Evolutionary conservation across 2,797 vertebrate genomes (phyloP), one percentile per base, ranked within the genome.

Genomic region (Todus mexicanus): DNA sequence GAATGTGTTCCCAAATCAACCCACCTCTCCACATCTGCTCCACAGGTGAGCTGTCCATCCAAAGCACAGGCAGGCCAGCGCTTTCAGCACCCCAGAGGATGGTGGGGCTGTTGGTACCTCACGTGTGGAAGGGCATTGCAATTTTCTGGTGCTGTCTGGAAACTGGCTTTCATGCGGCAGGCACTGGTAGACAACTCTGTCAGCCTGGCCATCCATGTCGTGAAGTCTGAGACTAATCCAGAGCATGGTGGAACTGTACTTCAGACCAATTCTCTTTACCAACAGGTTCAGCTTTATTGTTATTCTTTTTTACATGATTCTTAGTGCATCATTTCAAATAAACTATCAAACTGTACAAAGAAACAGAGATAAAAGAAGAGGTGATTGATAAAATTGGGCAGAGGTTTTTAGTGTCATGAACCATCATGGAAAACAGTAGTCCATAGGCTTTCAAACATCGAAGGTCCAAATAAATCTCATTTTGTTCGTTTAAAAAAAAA

Each of bases 281-380:
- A 96, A 96, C 95, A 96, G 96, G 69, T 96, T 94, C 90, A 80
- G 82, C 91, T 96, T 97, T 95, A 96, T 96, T 96, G 87, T 96
- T 95, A 95, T 61, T 93, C 69, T 54, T 71, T 53, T 50, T 54
- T 90, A 97, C 97, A 97, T 71, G 94, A 89, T 77, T 95, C 91
- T 95, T 96, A 97, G 96, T 96, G 95, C 95, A 94, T 93, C 89
- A 42, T 95, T 96, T 96, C 95, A 97, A 97, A 97, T 94, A 96
- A 97, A 95, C 96, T 97, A 97, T 96, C 95, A 97, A 97, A 97
- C 95, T 97, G 95, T 97, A 97, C 96, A 96, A 96, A 96, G 94
- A 87, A 96, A 95, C 65, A 84, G 89, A 93, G 94, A 90, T 92
- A 95, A 96, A 96, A 96, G 95, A 97, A 96, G 90, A 94, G 80